Evolutionary conservation across 2,888 invertebrate species (phyloP).

Genomic region (Acleris literana): DNA sequence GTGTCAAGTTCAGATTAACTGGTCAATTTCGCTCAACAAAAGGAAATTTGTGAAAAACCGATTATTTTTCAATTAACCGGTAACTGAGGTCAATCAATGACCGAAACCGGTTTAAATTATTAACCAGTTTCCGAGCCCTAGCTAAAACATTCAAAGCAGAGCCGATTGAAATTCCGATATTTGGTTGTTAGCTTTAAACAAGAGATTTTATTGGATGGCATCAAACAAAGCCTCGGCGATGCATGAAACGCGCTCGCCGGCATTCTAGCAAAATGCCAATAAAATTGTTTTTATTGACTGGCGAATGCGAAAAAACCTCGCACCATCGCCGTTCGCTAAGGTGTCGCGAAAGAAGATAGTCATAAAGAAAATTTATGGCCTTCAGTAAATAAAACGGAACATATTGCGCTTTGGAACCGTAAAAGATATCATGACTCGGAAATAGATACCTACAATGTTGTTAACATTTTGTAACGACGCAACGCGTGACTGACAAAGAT

Average conservation of each 20-base stretch:
- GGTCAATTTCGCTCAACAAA: too few species aligned
- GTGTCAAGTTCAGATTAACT: too few species aligned
- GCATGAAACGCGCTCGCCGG: constrained; percentile 38
- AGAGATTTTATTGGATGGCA: constrained; percentile 27
- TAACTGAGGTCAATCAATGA: too few species aligned
- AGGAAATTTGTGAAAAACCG: too few species aligned
- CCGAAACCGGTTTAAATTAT: too few species aligned
- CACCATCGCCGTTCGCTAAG: constrained; percentile 42
- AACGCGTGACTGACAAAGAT: constrained; percentile 14
- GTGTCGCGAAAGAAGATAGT: constrained; percentile 69
- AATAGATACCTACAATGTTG: constrained; percentile 48
- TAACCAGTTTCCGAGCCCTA: not conserved
- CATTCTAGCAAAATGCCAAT: constrained; percentile 57
- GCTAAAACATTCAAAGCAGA: constrained; percentile 4
- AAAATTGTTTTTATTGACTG: constrained; percentile 69
- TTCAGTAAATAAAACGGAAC: constrained; percentile 75
- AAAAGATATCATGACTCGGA: constrained; percentile 60
- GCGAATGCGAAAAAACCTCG: constrained; percentile 59
- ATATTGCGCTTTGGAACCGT: constrained; percentile 67
- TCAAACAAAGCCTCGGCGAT: constrained; percentile 16
- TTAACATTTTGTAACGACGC: constrained; percentile 52
- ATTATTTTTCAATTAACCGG: too few species aligned
- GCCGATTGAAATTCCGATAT: constrained; percentile 2
- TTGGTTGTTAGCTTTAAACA: constrained; percentile 17
- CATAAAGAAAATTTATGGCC: constrained; percentile 76